These are phyloP conservation scores for Fulica atra DNA, from an alignment of 2,113 vertebrate genomes.

Conservation along the genomic window DNA sequence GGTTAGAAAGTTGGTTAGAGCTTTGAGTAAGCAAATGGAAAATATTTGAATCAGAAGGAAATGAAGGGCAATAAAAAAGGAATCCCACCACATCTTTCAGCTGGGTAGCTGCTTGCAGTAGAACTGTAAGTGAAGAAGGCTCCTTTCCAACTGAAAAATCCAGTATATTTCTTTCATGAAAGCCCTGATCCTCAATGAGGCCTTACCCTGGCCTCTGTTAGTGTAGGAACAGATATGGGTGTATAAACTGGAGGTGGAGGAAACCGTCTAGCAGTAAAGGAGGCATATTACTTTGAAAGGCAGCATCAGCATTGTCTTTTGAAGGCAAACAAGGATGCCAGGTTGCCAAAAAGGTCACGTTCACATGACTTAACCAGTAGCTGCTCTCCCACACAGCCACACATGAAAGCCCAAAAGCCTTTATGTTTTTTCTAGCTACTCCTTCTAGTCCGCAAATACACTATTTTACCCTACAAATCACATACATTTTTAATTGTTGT, in stretches of 20 bases:
- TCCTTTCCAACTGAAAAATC: not conserved
- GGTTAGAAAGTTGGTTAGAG: not conserved
- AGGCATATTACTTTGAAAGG: not conserved
- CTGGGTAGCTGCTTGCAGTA: not conserved
- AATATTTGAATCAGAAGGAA: conserved; percentile 24
- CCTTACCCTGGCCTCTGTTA: not conserved
- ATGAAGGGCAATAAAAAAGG: conserved; percentile 6
- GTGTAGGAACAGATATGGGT: rapidly evolving
- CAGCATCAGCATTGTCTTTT: not conserved
- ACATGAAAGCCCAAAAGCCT: not conserved
- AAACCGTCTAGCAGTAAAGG: not conserved
- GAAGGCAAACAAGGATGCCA: not conserved
- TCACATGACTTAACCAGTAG: not conserved
- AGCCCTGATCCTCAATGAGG: not conserved
- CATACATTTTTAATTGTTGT: not conserved
- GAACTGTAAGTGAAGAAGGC: not conserved
- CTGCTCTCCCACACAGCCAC: not conserved
- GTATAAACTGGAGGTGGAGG: not conserved
- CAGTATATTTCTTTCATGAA: not conserved
- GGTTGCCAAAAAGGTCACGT: not conserved
- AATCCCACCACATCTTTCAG: not conserved
- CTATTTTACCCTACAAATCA: not conserved
- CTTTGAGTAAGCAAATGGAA: conserved; percentile 7
- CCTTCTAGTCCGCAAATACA: not conserved
- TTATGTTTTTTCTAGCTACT: not conserved